Percentiles rank a stretch among this genome's conserved stretches.
Evolutionary conservation across 2,797 vertebrate genomes (phyloP).

Genomic region (Pogonophryne albipinna): DNA sequence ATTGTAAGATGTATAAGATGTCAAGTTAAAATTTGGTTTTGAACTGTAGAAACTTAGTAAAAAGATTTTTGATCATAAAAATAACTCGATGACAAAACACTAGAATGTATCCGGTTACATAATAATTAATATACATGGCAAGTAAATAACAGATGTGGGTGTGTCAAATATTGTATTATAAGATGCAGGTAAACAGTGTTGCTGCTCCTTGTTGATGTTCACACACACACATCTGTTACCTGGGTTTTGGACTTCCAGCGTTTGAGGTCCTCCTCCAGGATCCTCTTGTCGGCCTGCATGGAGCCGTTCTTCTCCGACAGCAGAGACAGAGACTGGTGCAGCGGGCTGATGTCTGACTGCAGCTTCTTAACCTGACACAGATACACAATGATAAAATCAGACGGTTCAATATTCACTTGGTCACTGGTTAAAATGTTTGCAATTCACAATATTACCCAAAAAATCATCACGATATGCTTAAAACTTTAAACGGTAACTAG

Average conservation of each 20-base stretch:
- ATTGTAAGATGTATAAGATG: too few relatives aligned
- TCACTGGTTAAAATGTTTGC: too few relatives aligned
- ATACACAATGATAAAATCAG: too few relatives aligned
- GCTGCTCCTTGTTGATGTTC: not conserved
- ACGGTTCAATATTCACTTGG: too few relatives aligned
- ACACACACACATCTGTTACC: slow-evolving; percentile 42
- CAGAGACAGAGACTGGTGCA: slow-evolving; percentile 92
- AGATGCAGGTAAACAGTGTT: not conserved
- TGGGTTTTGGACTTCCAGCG: slow-evolving; percentile 93
- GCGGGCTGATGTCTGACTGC: slow-evolving; percentile 92
- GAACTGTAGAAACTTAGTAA: too few relatives aligned
- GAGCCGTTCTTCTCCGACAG: slow-evolving; percentile 95
- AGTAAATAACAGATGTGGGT: too few relatives aligned
- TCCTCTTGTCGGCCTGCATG: slow-evolving; percentile 94
- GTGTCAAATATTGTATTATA: too few relatives aligned
- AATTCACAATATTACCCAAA: too few relatives aligned
- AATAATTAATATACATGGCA: not conserved
- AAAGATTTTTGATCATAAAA: too few relatives aligned
- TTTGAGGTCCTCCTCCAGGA: slow-evolving; percentile 96
- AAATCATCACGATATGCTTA: too few relatives aligned
- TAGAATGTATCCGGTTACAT: not conserved
- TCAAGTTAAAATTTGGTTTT: too few relatives aligned
- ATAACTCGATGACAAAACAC: not conserved
- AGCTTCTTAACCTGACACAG: slow-evolving; percentile 90
- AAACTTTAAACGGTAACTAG: too few relatives aligned